Evolutionary conservation across 2,888 invertebrate species (phyloP), one percentile per base, ranked within the genome.

Genomic region (Priocnemis perturbator): DNA sequence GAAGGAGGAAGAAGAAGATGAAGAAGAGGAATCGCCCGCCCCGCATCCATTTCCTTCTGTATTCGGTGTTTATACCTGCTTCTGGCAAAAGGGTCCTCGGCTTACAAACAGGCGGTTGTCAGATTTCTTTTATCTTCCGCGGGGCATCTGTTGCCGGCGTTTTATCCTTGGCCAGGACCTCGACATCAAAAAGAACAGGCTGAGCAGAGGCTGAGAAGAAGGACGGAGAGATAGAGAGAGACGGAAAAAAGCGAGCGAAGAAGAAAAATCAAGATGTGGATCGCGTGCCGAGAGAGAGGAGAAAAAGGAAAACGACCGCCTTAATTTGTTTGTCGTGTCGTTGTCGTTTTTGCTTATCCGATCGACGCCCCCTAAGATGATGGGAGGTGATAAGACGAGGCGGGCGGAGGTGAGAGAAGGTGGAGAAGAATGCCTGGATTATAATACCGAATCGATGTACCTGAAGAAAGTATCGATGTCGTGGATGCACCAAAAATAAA

Each of bases 81-180:
- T 67, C 79, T 71, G 69, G 64, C 64, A 81, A 57, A 76, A 79
- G 77, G 81, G 76, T 77, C 80, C 72, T 74, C 78, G 75, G 79
- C 86, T 86, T 85, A 83, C 87, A 86, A 88, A 87, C 87, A 87
- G 85, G 76, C 86, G 85, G 83, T 87, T 86, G 88, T 88, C 87
- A 87, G 87, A 86, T 88, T 87, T 87, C 85, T 84, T 87, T 87
- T 88, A 88, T 88, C 88, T 88, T 81, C 80, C 77, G 71, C 76
- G 76, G 76, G 83, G 83, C 85, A 88, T 87, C 87, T 85, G 86
- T 83, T 76, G 77, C 64, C 67, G 15, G 37, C 37, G 37, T 37
- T 37, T 37, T 37, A 37, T 37, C 37, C 37, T 37, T 37, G 37
- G 37, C 37, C 37, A 37, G 37, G 37, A 11, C 37, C 7, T 9